Percentiles rank a stretch among this genome's conserved stretches.
phyloP scores from a whole-genome alignment of 2,113 vertebrate species.

The Stigmatopora argus region DNA sequence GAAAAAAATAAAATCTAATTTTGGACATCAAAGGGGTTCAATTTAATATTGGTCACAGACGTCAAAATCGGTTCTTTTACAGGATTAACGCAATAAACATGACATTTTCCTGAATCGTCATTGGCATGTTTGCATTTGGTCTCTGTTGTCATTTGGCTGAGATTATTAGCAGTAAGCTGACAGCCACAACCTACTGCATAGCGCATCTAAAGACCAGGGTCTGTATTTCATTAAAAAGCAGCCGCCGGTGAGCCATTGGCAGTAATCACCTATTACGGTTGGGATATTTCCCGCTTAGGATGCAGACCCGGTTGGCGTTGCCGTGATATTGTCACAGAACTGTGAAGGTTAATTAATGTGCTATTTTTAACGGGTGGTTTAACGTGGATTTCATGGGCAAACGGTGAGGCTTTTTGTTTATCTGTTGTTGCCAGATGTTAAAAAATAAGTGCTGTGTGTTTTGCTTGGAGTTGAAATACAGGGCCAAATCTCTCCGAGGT shows the following conservation, averaged over 20 bases:
- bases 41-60: no score
- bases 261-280: background rate
- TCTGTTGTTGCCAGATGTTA: conserved; percentile 1
- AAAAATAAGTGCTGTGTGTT: background rate
- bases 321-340: background rate
- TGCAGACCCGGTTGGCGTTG: background rate
- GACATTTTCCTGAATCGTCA: background rate
- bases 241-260: background rate
- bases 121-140: background rate
- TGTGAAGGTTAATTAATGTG: conserved; percentile 8
- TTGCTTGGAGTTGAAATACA: background rate
- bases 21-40: no score
- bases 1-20: no score
- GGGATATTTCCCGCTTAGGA: background rate
- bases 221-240: conserved; percentile 1
- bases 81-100: background rate
- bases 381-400: conserved; percentile 3
- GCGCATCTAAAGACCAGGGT: background rate
- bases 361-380: background rate
- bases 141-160: conserved; percentile 6
- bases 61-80: no score
- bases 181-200: background rate
- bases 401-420: conserved; percentile 1
- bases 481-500: conserved; percentile 8
- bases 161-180: background rate